Evolutionary conservation across 37 sponge, comb jelly and placozoan species (phyloP).

Genomic region (Halichondria panicea): DNA sequence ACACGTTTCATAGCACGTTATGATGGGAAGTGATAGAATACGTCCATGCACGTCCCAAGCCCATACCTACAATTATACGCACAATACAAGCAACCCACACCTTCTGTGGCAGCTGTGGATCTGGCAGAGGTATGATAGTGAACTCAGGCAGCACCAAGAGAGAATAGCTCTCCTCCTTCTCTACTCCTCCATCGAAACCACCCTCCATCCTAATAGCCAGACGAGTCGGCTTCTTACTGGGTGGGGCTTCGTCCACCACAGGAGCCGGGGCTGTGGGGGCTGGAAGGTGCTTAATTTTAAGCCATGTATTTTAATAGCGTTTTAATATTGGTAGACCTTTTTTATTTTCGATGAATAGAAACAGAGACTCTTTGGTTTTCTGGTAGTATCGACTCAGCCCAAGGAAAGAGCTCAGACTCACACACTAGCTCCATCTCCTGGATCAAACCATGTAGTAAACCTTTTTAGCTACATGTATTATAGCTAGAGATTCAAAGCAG

Average conservation of each 20-base stretch:
- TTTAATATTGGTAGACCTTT: constrained; percentile 9
- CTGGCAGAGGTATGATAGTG: constrained; percentile 40
- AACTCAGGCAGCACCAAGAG: constrained; percentile 57
- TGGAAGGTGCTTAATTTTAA: not conserved
- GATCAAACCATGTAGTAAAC: constrained; percentile 20
- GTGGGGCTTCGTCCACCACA: constrained; percentile 46
- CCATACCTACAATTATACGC: not conserved
- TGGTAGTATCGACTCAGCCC: constrained; percentile 62
- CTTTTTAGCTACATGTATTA: too few relatives aligned
- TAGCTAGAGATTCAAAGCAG: constrained; percentile 88
- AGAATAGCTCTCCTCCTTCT: constrained; percentile 38
- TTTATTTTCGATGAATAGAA: constrained; percentile 52
- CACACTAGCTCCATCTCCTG: constrained; percentile 72
- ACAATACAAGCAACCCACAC: constrained; percentile 17
- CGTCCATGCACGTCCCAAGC: not conserved
- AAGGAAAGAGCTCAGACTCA: constrained; percentile 66
- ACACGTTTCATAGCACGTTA: too few relatives aligned
- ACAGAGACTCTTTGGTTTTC: constrained; percentile 64
- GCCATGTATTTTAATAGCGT: too few relatives aligned
- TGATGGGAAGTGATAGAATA: too few relatives aligned
- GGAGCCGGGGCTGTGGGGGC: constrained; percentile 1
- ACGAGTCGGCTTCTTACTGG: constrained; percentile 84
- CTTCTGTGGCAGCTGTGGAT: constrained; percentile 55
- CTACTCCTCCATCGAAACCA: constrained; percentile 58
- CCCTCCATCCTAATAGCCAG: constrained; percentile 91